Evolutionary conservation across 2,113 vertebrate species (phyloP).

Genomic region (Seriola quinqueradiata): DNA sequence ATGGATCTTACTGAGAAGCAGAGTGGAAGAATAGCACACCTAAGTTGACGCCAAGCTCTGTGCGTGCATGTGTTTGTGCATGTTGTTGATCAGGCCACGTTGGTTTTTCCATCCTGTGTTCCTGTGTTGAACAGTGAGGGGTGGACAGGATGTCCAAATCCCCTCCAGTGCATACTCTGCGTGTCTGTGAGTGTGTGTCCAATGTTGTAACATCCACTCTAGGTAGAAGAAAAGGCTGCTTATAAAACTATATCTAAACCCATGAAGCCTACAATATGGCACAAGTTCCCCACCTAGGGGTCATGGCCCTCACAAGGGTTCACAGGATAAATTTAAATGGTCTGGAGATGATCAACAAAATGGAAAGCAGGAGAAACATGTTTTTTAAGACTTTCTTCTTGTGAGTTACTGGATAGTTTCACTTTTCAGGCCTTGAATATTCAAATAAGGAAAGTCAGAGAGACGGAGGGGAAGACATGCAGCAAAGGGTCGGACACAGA

Average conservation of each 20-base stretch:
- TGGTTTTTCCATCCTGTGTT: constrained; percentile 72
- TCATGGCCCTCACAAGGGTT: background rate
- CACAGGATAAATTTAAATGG: background rate
- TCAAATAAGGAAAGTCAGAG: too few species aligned
- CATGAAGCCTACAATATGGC: constrained; percentile 4
- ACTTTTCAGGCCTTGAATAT: too few species aligned
- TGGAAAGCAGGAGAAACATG: background rate
- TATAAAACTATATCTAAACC: constrained; percentile 18
- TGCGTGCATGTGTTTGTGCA: constrained; percentile 39
- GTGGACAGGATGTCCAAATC: constrained; percentile 69
- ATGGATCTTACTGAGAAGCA: constrained; percentile 74
- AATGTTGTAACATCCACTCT: constrained; percentile 13
- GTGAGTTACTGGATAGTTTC: too few species aligned
- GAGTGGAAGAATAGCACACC: constrained; percentile 60
- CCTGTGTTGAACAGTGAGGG: constrained; percentile 64
- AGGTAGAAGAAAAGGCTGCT: background rate
- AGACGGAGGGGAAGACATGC: too few species aligned
- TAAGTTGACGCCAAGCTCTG: constrained; percentile 62
- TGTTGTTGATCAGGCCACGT: constrained; percentile 48
- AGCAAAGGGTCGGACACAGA: too few species aligned
- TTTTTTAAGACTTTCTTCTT: background rate
- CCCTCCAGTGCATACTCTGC: constrained; percentile 33
- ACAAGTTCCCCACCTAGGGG: too few species aligned
- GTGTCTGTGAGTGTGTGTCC: constrained; percentile 20
- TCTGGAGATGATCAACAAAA: background rate